These are phyloP conservation scores for Drepana falcataria DNA, from an alignment of 2,888 invertebrate genomes.

Conservation along the genomic window DNA sequence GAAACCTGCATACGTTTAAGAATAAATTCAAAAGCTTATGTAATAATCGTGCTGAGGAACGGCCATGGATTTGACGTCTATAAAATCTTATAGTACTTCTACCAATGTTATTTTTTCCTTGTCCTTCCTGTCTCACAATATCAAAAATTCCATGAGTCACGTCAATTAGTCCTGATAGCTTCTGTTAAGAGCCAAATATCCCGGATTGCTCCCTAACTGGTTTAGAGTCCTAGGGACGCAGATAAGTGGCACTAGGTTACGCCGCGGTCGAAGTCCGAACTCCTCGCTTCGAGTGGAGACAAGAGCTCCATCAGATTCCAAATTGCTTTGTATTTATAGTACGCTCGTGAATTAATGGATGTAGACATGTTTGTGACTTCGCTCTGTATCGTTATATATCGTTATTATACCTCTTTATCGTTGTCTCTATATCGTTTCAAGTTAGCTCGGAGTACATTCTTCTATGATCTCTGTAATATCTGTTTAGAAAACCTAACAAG, in stretches of 20 bases:
- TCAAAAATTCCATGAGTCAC: constrained; percentile 28
- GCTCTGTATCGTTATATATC: not conserved
- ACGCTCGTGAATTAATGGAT: not conserved
- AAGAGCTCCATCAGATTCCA: constrained; percentile 10
- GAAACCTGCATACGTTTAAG: no score
- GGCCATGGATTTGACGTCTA: no score
- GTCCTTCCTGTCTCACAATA: not conserved
- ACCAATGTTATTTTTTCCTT: no score
- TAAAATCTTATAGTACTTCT: no score
- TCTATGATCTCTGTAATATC: no score
- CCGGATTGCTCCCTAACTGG: constrained; percentile 18
- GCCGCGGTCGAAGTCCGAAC: constrained; percentile 13
- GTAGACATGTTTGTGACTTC: not conserved
- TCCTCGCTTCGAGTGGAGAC: constrained; percentile 8
- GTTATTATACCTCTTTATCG: not conserved
- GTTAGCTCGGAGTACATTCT: no score
- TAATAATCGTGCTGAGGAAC: no score
- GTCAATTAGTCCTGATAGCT: constrained; percentile 56
- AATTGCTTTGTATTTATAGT: not conserved
- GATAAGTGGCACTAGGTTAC: constrained; percentile 41
- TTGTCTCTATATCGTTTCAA: no score
- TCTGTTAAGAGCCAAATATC: constrained; percentile 34
- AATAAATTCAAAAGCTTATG: no score
- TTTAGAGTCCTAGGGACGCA: constrained; percentile 26
- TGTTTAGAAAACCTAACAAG: no score